Base-by-base conservation (phyloP, 2,113 vertebrate genomes). In the Dromaius novaehollandiae region DNA sequence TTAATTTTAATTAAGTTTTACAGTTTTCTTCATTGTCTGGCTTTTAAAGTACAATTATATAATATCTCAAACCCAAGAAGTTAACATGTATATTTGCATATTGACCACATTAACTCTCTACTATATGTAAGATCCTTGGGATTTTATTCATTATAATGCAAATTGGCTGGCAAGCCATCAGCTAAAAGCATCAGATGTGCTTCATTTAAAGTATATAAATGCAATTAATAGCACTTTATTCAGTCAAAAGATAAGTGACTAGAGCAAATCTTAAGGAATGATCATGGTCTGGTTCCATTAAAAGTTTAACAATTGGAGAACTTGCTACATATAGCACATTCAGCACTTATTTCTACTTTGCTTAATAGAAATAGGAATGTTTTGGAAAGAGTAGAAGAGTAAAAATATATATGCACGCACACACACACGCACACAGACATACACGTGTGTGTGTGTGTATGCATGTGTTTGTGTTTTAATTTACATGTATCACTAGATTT, bases 191-290 rank as follows among this genome's bases (percentile, higher is more conserved):
- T 98, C 97, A 94, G 93, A 97, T 95, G 95, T 98, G 97, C 97
- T 98, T 98, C 92, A 98, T 98, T 98, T 98, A 97, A 98, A 98
- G 94, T 91, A 97, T 96, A 98, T 98, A 98, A 98, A 98, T 98
- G 97, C 97, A 98, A 98, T 98, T 98, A 98, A 98, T 98, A 96
- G 95, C 84, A 96, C 96, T 97, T 98, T 95, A 95, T 98, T 98
- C 93, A 97, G 28, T 75, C 58, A 74, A 97, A 98, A 98, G 95
- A 95, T 98, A 98, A 98, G 95, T 96, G 94, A 97, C 93, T 95
- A 96, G 76, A 97, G 93, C 96, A 97, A 86, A 88, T 80, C 55
- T 94, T 91, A 90, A 58, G 53, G n/a, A 88, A 86, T 48, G 4
- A 95, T 80, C n/a, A 80, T 38, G 24, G 9, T 70, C 85, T 74